Conservation (phyloP, 2,113 vertebrate species). For the Stercorarius parasiticus region DNA sequence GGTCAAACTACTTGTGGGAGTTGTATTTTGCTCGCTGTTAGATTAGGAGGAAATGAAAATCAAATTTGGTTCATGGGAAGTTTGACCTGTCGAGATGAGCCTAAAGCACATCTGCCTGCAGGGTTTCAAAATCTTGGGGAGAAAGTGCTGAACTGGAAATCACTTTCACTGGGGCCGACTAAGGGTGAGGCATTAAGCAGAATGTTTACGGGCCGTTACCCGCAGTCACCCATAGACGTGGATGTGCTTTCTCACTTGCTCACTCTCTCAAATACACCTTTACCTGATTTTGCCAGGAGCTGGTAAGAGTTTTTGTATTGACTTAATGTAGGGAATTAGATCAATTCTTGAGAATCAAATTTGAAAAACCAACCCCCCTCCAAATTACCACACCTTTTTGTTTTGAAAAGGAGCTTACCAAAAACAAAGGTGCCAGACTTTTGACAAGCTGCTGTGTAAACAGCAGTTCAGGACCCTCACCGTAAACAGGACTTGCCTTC, state of each 20-base stretch:
- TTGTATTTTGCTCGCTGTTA: background rate
- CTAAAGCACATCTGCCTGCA: background rate
- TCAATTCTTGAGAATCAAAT: background rate
- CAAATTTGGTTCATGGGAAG: background rate
- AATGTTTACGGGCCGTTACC: background rate
- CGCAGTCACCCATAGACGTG: fast-evolving
- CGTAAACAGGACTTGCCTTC: background rate
- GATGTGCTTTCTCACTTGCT: fast-evolving
- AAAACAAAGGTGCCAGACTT: background rate
- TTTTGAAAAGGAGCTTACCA: background rate
- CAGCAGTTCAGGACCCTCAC: background rate
- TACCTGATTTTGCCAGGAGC: background rate
- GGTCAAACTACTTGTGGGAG: background rate
- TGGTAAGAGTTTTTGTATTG: background rate
- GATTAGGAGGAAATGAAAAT: background rate
- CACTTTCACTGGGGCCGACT: fast-evolving
- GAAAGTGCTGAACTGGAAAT: background rate
- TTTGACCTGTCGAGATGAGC: background rate
- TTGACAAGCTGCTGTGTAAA: background rate
- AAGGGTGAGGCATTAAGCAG: background rate
- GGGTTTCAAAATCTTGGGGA: background rate
- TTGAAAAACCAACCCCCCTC: fast-evolving
- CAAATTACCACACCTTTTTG: background rate
- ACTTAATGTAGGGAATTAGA: background rate
- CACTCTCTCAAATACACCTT: background rate